These are phyloP conservation scores for Solea solea DNA, from an alignment of 2,113 vertebrate genomes.

Conservation along the genomic window DNA sequence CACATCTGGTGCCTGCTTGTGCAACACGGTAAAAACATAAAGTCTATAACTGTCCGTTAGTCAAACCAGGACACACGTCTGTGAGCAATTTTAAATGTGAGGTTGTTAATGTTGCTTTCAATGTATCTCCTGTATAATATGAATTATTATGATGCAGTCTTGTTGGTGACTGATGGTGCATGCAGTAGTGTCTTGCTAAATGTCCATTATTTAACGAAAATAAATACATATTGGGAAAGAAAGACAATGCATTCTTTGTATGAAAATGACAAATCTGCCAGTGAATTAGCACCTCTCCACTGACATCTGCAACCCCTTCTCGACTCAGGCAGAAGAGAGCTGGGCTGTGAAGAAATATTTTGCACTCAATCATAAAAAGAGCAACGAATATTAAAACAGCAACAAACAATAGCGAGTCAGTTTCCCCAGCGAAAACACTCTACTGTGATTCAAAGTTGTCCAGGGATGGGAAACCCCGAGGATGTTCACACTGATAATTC, in stretches of 20 bases:
- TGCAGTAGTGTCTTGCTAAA: slow-evolving; percentile 39
- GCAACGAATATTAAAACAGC: slow-evolving; percentile 31
- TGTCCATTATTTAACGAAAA: slow-evolving; percentile 44
- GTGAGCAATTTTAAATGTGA: slow-evolving; percentile 31
- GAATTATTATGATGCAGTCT: not conserved
- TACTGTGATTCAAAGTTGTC: slow-evolving; percentile 39
- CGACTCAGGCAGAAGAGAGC: not conserved
- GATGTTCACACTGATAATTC: slow-evolving; percentile 50
- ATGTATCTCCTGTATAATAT: slow-evolving; percentile 31
- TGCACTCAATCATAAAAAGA: slow-evolving; percentile 11
- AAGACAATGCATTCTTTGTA: not conserved
- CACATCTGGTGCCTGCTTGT: slow-evolving; percentile 54
- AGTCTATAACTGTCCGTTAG: slow-evolving; percentile 22
- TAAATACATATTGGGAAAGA: slow-evolving; percentile 43
- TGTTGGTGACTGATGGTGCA: slow-evolving; percentile 20
- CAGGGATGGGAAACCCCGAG: slow-evolving; percentile 14
- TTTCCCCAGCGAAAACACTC: slow-evolving; percentile 16
- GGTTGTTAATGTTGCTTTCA: slow-evolving; percentile 25
- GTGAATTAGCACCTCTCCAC: not conserved
- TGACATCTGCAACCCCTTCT: slow-evolving; percentile 16
- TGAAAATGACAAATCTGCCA: not conserved
- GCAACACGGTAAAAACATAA: slow-evolving; percentile 19
- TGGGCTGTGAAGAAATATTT: slow-evolving; percentile 10
- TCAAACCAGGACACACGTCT: slow-evolving; percentile 2
- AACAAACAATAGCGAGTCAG: slow-evolving; percentile 23